A percentile compares a stretch with the other conserved stretches of the same genome.
Evolutionary conservation across 2,888 invertebrate genomes (phyloP).

Genomic region (Parnassius mnemosyne): DNA sequence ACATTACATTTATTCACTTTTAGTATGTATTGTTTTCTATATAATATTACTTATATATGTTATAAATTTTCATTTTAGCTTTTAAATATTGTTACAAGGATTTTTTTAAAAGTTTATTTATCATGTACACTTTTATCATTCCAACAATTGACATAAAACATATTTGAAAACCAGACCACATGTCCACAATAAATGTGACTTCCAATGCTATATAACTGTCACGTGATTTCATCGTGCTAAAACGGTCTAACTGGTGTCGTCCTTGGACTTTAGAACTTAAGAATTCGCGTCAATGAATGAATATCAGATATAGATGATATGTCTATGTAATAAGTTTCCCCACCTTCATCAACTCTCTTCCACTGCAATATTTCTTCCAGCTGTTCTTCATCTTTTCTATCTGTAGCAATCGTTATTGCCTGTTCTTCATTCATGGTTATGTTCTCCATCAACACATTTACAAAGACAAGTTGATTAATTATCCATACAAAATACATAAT

Average conservation of each 20-base stretch:
- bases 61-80: too few relatives aligned
- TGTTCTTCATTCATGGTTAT: constrained; percentile 63
- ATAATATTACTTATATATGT: neutral
- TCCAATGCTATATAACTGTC: constrained; percentile 90
- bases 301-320: constrained; percentile 82
- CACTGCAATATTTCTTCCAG: constrained; percentile 57
- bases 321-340: constrained; percentile 53
- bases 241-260: constrained; percentile 83
- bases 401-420: constrained; percentile 36
- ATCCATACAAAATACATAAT: constrained; percentile 92
- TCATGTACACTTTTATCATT: constrained; percentile 87
- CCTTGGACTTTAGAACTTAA: constrained; percentile 82
- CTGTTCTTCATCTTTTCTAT: constrained; percentile 47
- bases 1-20: too few relatives aligned
- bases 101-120: constrained; percentile 80
- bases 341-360: constrained; percentile 50
- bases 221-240: constrained; percentile 88
- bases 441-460: constrained; percentile 85
- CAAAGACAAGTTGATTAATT: constrained; percentile 91
- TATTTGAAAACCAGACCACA: constrained; percentile 88
- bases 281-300: constrained; percentile 83
- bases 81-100: constrained; percentile 21
- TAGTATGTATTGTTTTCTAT: too few relatives aligned
- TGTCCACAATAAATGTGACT: constrained; percentile 89
- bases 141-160: constrained; percentile 87